Evolutionary conservation across 1,140 invertebrate genomes (phyloP).

Genomic region (Pectinophora gossypiella): DNA sequence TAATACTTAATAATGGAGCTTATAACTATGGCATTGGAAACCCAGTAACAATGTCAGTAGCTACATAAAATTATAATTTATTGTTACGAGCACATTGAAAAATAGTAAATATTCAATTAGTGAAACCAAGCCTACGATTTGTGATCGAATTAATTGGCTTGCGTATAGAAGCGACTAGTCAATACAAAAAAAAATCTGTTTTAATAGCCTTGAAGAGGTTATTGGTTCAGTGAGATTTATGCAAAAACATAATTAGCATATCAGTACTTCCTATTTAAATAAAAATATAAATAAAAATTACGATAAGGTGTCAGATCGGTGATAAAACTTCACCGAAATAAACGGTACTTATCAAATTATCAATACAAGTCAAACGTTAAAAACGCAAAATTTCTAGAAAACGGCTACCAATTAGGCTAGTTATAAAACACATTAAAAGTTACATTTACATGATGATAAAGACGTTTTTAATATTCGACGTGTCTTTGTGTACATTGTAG

Average conservation of each 20-base stretch:
- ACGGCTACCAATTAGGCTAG: no score
- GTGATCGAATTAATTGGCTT: background rate
- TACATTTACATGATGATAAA: no score
- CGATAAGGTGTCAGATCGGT: no score
- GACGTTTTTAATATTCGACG: no score
- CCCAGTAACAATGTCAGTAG: background rate
- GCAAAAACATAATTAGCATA: background rate
- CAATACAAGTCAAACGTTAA: no score
- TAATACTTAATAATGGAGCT: background rate
- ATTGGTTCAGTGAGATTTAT: background rate
- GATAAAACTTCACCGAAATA: no score
- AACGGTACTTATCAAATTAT: no score
- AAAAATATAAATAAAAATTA: background rate
- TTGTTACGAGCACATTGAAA: background rate
- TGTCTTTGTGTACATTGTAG: no score
- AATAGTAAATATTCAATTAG: conserved; percentile 1
- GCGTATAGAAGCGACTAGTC: background rate
- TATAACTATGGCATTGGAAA: conserved; percentile 1
- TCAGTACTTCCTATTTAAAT: conserved; percentile 1
- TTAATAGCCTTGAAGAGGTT: background rate
- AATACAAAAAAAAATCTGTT: background rate
- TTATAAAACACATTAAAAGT: no score
- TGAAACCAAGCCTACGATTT: background rate
- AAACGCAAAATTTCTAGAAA: no score
- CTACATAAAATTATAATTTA: background rate